Evolutionary conservation across 2,113 vertebrate genomes (phyloP).

Genomic region (Cettia cetti): DNA sequence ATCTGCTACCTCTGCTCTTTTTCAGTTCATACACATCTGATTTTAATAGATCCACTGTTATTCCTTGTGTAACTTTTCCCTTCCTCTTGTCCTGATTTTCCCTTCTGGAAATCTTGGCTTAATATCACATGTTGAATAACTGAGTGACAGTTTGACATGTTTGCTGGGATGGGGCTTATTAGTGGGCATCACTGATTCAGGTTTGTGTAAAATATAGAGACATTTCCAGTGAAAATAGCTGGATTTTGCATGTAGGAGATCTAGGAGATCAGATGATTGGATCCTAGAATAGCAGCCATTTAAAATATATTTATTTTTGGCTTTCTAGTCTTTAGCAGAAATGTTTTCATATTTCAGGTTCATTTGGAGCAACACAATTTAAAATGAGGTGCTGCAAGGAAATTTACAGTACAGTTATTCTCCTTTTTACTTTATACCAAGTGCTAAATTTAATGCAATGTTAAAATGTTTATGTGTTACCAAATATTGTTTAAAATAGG

Average conservation of each 20-base stretch:
- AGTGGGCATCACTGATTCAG: neutral
- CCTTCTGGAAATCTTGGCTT: neutral
- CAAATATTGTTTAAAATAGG: neutral
- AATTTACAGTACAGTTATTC: neutral
- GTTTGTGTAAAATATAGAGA: neutral
- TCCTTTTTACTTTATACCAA: neutral
- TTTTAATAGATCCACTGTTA: neutral
- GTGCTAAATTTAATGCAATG: neutral
- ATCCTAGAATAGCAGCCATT: neutral
- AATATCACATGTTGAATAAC: neutral
- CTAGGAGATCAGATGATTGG: neutral
- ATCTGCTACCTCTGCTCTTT: neutral
- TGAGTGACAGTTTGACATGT: neutral
- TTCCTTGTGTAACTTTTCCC: neutral
- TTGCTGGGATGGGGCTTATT: neutral
- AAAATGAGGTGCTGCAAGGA: neutral
- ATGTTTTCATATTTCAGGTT: neutral
- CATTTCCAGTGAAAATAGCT: neutral
- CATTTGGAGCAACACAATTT: neutral
- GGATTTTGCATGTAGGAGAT: neutral
- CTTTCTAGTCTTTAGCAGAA: neutral
- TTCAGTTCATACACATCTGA: neutral
- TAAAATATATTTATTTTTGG: neutral
- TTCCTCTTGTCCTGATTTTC: neutral
- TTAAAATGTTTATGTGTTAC: neutral